Conservation (phyloP, 1,140 invertebrate genomes). For the Asbolus verrucosus region DNA sequence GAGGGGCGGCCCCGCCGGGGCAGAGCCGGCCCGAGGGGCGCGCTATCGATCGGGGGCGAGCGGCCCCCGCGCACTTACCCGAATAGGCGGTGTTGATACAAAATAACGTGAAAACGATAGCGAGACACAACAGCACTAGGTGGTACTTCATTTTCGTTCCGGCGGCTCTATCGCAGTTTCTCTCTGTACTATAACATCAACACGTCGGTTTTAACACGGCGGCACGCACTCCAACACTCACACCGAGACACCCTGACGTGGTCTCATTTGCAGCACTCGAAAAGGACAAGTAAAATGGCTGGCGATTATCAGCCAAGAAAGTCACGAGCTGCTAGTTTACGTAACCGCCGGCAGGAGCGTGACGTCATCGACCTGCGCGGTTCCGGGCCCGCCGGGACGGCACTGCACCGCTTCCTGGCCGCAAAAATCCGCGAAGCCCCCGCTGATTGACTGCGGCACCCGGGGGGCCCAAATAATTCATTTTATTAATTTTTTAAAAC, state of each 20-base stretch:
- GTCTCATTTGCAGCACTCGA: constrained; percentile 27
- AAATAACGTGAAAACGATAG: constrained; percentile 10
- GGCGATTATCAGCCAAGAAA: constrained; percentile 37
- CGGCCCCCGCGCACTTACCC: background rate
- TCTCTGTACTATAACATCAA: constrained; percentile 37
- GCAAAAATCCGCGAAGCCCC: too few relatives aligned
- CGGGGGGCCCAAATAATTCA: too few relatives aligned
- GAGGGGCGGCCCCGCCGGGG: background rate
- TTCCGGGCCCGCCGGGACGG: too few relatives aligned
- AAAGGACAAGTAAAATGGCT: constrained; percentile 37
- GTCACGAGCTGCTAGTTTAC: constrained; percentile 34
- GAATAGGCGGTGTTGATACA: background rate
- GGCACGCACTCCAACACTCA: constrained; percentile 4
- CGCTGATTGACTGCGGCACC: too few relatives aligned
- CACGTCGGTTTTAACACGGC: background rate
- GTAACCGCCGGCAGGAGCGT: constrained; percentile 22
- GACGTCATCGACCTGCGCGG: constrained; percentile 20
- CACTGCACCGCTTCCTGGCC: too few relatives aligned
- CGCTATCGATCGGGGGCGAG: background rate
- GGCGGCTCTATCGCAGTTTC: background rate
- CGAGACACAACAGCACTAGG: constrained; percentile 32
- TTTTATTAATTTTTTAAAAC: too few relatives aligned
- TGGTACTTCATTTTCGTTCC: constrained; percentile 29
- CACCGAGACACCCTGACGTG: constrained; percentile 21
- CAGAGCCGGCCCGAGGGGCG: background rate